Base-by-base conservation (phyloP, 2,113 vertebrate genomes). In the Potamarius usumacintae region DNA sequence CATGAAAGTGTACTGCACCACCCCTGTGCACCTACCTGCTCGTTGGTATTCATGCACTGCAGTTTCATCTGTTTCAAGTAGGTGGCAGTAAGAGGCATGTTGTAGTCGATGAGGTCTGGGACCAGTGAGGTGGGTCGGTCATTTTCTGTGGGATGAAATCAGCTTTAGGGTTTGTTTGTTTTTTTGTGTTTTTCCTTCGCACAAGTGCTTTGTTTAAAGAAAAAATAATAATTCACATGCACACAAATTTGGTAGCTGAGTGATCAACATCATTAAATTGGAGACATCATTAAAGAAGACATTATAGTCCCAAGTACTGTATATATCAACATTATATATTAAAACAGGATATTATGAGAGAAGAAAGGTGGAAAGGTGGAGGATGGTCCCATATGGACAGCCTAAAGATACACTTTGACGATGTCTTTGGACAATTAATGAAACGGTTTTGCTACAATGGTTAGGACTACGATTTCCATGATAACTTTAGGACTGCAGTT, bases 21-120 rank as follows among this genome's bases (percentile, higher is more conserved):
- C 48, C 27, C 7, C 34, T 14, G 10, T 30, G 48, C 3, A 6
- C 97, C 95, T 92, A 98, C 98, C 97, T 98, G 96, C 50, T 98
- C 97, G 82, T 97, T 97, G 18, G 97, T 95, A 6, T 96, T 97
- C 98, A 99, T 97, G 86, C 98, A 98, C 57, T 97, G 96, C 91
- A 99, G 93, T 93, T 99, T 99, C 98, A 99, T 99, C 84, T 99
- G 98, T 91, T 99, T 99, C 95, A 99, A 95, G 93, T 99, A 99
- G 58, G 98, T 99, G 69, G 98, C 97, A 93, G 98, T 99, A 48
- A 99, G 97, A 50, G 98, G 98, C 98, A 99, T 99, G 96, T 99
- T 99, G 96, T 99, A 99, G 74, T 99, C 98, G 17, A 99, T 99
- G 88, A 98, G 96, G 93, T 98, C 97, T 30, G 98, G 97, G 86